Evolutionary conservation across 2,797 vertebrate species (phyloP), one percentile per base, ranked within the genome.

Genomic region (Astyanax mexicanus): DNA sequence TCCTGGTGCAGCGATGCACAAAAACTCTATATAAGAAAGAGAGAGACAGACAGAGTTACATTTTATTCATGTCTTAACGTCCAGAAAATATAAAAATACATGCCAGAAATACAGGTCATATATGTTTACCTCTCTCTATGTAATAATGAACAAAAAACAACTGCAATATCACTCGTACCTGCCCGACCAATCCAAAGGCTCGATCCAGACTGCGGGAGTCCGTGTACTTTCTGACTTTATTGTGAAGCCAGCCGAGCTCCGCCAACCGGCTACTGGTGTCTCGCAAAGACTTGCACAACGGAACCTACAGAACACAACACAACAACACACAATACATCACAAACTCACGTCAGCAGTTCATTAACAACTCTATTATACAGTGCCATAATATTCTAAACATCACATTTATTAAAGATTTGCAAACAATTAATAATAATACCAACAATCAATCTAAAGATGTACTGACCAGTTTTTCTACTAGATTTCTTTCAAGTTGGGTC

Each of bases 1-100:
- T 99, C 98, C 81, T 99, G 97, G 86, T 99, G 97, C 74, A 99
- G 93, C 0, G 98, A 94, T 0, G 97, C 97, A 84, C 97, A 99
- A 90, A 99, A 99, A 87, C 98, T 99, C 98, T 99, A 12, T 74
- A 19, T 5, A 29, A 32, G 2, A 32, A 71, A n/a, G 71, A 47
- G 44, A n/a, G 21, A n/a, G n/a, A n/a, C n/a, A n/a, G n/a, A n/a
- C n/a, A n/a, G n/a, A n/a, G n/a, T n/a, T n/a, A n/a, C n/a, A n/a
- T n/a, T n/a, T n/a, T n/a, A n/a, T n/a, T n/a, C n/a, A n/a, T n/a
- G n/a, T n/a, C n/a, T n/a, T n/a, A n/a, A n/a, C n/a, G n/a, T n/a
- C n/a, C n/a, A n/a, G n/a, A n/a, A n/a, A n/a, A n/a, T n/a, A n/a
- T n/a, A n/a, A n/a, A n/a, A n/a, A n/a, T n/a, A n/a, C n/a, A n/a